Base-by-base conservation (phyloP, 2,888 invertebrate species). In the Mimachlamys varia region DNA sequence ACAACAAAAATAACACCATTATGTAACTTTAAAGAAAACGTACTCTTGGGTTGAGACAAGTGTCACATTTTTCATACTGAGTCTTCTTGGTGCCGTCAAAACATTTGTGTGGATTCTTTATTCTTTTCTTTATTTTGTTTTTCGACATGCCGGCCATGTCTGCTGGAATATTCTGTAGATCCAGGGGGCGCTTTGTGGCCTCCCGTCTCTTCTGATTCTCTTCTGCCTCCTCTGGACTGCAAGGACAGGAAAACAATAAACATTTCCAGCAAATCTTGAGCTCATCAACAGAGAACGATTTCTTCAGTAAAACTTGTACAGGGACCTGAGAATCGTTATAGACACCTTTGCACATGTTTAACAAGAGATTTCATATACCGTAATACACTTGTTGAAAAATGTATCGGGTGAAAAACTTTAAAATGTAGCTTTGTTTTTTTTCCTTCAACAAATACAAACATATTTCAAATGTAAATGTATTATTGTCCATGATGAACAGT, bases 91-190 rank as follows among this genome's bases (percentile, higher is more conserved):
- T 92, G 17, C 92, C 90, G n/a, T 95, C 94, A 95, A 96, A 96
- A 90, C 95, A 96, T 93, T 98, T 98, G 92, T 97, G 97, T 27
- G 98, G 98, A 94, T 98, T 97, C 93, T 98, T 97, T 92, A 98
- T 97, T 92, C 98, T 96, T 96, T 98, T 98, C 96, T 99, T 99
- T 97, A 98, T 98, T 96, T 98, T 98, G 95, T 98, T 98, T 90
- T 98, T 97, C 12, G 99, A 98, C 58, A 97, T 91, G 4, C 94
- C 94, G 49, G 92, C 93, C 38, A 92, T 93, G 27, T 91, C 90
- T 33, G 94, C 92, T 49, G 90, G 76, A 44, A 95, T 90, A 53
- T 94, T 93, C 37, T 94, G 93, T 87, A 94, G 93, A 37, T 94
- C 93, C n/a, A 93, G 92, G 22, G 94, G 95, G 38, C 95, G 93